Evolutionary conservation across 1,140 invertebrate species (phyloP).

Genomic region (Drosophila kikkawai): DNA sequence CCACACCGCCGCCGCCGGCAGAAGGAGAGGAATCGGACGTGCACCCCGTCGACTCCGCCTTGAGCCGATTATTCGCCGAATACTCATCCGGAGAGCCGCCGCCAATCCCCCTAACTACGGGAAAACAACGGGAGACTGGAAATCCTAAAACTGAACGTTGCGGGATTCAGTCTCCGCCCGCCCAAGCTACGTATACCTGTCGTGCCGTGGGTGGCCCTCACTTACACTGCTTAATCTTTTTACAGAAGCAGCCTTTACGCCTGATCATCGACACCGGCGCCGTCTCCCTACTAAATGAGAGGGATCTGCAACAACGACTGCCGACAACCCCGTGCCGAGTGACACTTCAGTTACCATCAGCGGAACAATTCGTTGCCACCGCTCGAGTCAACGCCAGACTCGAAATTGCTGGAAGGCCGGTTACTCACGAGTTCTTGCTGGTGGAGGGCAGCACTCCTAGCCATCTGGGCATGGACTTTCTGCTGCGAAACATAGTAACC

Average conservation of each 20-base stretch:
- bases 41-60: not conserved
- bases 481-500: no score
- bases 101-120: not conserved
- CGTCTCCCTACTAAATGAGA: not conserved
- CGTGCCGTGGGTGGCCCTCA: not conserved
- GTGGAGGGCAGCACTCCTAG: no score
- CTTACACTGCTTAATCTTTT: not conserved
- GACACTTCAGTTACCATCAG: no score
- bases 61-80: not conserved
- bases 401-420: no score
- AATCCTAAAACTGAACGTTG: not conserved
- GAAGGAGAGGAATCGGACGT: no score
- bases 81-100: not conserved
- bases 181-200: not conserved
- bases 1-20: not conserved
- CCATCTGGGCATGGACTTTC: no score
- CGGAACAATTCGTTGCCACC: no score
- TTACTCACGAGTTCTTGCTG: no score
- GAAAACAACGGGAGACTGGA: not conserved
- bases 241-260: not conserved
- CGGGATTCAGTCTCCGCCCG: not conserved
- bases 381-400: no score
- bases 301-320: no score
- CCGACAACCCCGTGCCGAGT: no score
- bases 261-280: not conserved